Evolutionary conservation across 1,140 invertebrate species (phyloP).

Genomic region (Tetragonula clypearis): DNA sequence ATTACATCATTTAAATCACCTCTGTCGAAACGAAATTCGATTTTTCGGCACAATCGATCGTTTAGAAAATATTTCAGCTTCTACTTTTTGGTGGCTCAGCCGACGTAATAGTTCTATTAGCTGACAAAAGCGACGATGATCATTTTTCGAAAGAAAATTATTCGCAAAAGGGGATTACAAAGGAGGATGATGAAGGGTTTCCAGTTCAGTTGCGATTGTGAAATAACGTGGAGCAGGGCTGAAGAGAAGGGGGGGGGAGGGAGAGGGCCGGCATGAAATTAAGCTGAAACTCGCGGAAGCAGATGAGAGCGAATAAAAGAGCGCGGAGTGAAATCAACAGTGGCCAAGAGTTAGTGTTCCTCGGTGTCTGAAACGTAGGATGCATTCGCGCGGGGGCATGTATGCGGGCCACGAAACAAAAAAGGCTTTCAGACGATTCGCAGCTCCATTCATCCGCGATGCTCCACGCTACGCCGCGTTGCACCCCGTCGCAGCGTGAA

Average conservation of each 20-base stretch:
- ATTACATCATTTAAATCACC: no score
- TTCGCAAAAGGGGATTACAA: neutral
- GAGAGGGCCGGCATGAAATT: neutral
- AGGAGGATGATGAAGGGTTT: neutral
- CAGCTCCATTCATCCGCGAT: constrained; percentile 44
- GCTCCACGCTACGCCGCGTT: neutral
- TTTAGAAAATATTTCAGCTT: no score
- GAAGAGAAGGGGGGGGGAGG: no score
- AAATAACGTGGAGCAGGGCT: neutral
- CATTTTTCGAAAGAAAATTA: neutral
- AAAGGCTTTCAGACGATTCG: constrained; percentile 54
- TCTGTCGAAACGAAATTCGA: no score
- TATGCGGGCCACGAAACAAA: constrained; percentile 24
- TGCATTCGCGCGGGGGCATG: constrained; percentile 10
- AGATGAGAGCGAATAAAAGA: neutral
- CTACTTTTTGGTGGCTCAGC: neutral
- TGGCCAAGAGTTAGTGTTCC: constrained; percentile 16
- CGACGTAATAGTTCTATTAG: neutral
- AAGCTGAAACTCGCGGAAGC: neutral
- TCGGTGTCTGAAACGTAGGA: constrained; percentile 13
- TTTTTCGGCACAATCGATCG: no score
- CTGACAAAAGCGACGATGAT: neutral
- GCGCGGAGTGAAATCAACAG: neutral
- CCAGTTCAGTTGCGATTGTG: neutral
- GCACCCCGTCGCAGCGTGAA: constrained; percentile 17